A percentile compares a stretch with the other conserved stretches of the same genome.
These are phyloP conservation scores for Stercorarius parasiticus DNA, from an alignment of 2,113 vertebrate species.

Conservation along the genomic window DNA sequence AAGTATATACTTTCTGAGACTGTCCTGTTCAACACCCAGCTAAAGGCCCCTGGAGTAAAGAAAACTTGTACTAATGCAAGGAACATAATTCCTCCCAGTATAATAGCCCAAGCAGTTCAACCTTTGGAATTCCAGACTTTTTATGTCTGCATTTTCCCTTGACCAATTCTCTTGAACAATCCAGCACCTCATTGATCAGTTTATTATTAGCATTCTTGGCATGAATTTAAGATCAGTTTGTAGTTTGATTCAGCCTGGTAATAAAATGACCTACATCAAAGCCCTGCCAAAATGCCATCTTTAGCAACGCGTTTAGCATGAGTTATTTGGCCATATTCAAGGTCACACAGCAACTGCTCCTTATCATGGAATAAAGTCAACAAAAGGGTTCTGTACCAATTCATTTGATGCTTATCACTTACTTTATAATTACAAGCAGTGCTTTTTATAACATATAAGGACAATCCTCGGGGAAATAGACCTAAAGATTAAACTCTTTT, in stretches of 20 bases:
- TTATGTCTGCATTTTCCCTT: slow-evolving; percentile 70
- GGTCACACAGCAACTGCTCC: slow-evolving; percentile 36
- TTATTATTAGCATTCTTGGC: slow-evolving; percentile 83
- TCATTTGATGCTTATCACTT: slow-evolving; percentile 8
- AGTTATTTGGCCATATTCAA: slow-evolving; percentile 68
- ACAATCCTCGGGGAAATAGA: background rate
- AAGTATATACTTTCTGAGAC: slow-evolving; percentile 28
- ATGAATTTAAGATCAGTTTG: slow-evolving; percentile 67
- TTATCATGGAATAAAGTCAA: slow-evolving; percentile 32
- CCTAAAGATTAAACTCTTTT: background rate
- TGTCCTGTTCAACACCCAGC: background rate
- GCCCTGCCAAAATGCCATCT: slow-evolving; percentile 72
- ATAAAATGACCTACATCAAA: slow-evolving; percentile 83
- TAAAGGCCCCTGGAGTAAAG: slow-evolving; percentile 45
- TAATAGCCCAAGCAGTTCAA: background rate
- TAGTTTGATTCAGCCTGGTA: slow-evolving; percentile 78
- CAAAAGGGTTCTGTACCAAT: background rate
- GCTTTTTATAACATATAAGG: background rate
- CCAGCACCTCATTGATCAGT: slow-evolving; percentile 79
- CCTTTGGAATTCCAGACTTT: slow-evolving; percentile 70
- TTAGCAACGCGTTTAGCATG: slow-evolving; percentile 70
- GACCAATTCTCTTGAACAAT: slow-evolving; percentile 78
- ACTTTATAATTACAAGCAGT: slow-evolving; percentile 10
- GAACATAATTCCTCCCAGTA: background rate
- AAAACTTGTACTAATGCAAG: slow-evolving; percentile 16